Base-by-base conservation (phyloP, 2,113 vertebrate genomes). In the Galbula dea region DNA sequence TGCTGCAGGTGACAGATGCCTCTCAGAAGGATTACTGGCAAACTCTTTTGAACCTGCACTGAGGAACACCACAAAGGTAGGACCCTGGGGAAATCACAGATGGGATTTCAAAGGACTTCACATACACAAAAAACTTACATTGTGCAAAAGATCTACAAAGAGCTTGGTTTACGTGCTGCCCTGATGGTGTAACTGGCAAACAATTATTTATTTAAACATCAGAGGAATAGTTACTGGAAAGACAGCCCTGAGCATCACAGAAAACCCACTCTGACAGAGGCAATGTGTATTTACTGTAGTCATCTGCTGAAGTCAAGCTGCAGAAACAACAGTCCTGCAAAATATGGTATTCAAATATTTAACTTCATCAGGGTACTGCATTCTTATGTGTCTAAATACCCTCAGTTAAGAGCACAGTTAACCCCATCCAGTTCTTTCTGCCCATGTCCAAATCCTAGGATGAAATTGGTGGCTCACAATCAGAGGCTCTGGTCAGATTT, bases 181-280 rank as follows among this genome's bases (percentile, higher is more conserved):
- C 57, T 63, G 52, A 46, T 87, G 45, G 30, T 46, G 21, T 57
- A 90, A 82, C 39, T 82, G 45, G 34, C 21, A 72, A 82, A 22
- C 10, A 94, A 74, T 55, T 88, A 59, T 77, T 88, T 93, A 89
- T 93, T 92, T 90, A 88, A 81, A 86, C 65, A 71, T 77, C 65
- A 71, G 32, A 85, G 49, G 39, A 69, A 59, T 29, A 46, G 48
- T 71, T 86, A 75, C 57, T 75, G 58, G 78, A 92, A 87, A 59
- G 43, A 71, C 32, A 62, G 41, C 32, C 17, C 36, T 49, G 34
- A 77, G 7, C 68, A 74, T 71, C 46, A 41, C 49, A 86, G 29
- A 20, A 79, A 83, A 91, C 36, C 27, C 51, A 29, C 34, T 54
- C 46, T 12, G 27, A 36, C 9, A 65, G 45, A 85, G 27, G 19